phyloP scores from a whole-genome alignment of 2,113 vertebrate genomes.

The Psophia crepitans region DNA sequence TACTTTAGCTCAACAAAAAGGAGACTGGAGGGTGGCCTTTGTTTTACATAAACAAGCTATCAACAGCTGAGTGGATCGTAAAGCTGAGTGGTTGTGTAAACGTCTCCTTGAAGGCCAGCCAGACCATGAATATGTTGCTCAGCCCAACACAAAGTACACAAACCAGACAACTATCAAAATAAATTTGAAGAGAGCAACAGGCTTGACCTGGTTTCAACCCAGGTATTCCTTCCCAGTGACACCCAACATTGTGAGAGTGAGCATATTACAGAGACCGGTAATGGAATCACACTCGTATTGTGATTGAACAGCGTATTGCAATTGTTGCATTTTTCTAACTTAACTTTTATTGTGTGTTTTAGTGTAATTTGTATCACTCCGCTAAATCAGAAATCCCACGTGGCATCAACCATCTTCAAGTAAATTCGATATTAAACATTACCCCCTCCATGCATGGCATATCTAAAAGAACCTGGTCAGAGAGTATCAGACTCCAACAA shows the following conservation, averaged over 20 bases:
- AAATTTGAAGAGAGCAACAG: accelerated
- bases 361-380: background rate
- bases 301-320: background rate
- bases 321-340: background rate
- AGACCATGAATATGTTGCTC: background rate
- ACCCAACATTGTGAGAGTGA: background rate
- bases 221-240: background rate
- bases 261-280: accelerated
- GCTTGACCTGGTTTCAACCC: background rate
- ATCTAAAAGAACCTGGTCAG: background rate
- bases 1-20: background rate
- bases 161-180: background rate
- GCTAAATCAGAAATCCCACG: background rate
- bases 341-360: background rate
- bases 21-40: background rate
- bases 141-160: background rate
- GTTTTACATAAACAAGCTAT: background rate
- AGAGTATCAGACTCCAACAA: background rate
- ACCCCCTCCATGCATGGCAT: background rate
- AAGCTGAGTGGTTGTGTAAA: background rate
- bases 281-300: background rate
- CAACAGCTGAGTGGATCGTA: background rate
- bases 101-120: background rate
- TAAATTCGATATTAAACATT: background rate
- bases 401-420: background rate